Percentiles rank a stretch among this genome's conserved stretches.
Evolutionary conservation across 1,140 invertebrate species (phyloP).

Genomic region (Scaptomyza hsui): DNA sequence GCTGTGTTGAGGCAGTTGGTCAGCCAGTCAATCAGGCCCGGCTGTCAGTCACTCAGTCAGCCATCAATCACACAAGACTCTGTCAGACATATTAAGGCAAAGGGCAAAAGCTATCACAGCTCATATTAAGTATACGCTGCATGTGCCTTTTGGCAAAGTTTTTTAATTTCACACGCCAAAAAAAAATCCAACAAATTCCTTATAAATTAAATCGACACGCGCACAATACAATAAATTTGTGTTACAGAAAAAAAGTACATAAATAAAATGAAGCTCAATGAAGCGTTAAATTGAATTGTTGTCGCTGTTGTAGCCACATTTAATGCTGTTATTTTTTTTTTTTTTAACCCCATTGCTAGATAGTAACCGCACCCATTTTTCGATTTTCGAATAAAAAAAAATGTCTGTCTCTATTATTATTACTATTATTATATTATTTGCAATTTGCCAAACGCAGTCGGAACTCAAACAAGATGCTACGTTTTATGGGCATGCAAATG

Average conservation of each 20-base stretch:
- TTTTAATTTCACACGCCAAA: neutral
- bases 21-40: constrained; percentile 19
- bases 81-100: constrained; percentile 19
- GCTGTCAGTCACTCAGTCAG: constrained; percentile 8
- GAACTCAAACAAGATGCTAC: constrained; percentile 27
- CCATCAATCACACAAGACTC: constrained; percentile 42
- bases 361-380: constrained; percentile 15
- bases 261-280: constrained; percentile 45
- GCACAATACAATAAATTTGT: constrained; percentile 42
- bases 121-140: constrained; percentile 32
- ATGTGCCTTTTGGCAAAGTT: neutral
- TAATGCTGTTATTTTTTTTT: constrained; percentile 37
- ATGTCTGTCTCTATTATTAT: constrained; percentile 38
- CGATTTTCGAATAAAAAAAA: constrained; percentile 15
- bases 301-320: constrained; percentile 60
- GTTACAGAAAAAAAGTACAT: constrained; percentile 26
- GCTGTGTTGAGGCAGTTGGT: neutral
- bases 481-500: constrained; percentile 55
- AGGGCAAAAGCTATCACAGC: neutral
- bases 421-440: constrained; percentile 74
- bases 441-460: constrained; percentile 55
- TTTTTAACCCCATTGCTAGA: neutral
- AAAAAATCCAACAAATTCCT: constrained; percentile 3
- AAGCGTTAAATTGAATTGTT: constrained; percentile 81
- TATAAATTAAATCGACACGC: constrained; percentile 37